Evolutionary conservation across 2,113 vertebrate genomes (phyloP).

Genomic region (Leptobrachium leishanense): DNA sequence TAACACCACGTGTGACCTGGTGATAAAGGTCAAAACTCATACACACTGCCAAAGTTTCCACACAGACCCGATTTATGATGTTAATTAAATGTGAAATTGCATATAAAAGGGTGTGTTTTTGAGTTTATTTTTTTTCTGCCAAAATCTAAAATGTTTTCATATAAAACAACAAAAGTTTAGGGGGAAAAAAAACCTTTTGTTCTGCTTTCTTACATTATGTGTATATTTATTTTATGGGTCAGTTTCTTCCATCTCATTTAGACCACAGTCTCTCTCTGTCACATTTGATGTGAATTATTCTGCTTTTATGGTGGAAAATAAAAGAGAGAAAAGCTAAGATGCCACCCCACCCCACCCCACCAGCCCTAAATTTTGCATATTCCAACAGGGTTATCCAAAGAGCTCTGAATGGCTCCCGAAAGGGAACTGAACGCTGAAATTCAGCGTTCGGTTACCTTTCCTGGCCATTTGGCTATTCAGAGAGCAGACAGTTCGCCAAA

Average conservation of each 20-base stretch:
- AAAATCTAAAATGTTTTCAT: conserved; percentile 12
- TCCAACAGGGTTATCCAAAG: too few species aligned
- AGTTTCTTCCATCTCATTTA: conserved; percentile 19
- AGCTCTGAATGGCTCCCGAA: too few species aligned
- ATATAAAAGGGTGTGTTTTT: conserved; percentile 8
- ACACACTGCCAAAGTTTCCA: conserved; percentile 25
- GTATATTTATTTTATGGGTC: conserved; percentile 20
- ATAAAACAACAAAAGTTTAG: neutral
- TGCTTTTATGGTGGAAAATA: neutral
- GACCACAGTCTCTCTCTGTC: neutral
- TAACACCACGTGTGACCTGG: conserved; percentile 36
- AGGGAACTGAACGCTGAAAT: too few species aligned
- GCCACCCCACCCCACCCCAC: too few species aligned
- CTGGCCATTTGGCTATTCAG: too few species aligned
- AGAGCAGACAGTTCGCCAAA: too few species aligned
- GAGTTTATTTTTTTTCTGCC: neutral
- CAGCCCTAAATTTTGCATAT: too few species aligned
- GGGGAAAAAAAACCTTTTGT: neutral
- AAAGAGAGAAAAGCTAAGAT: too few species aligned
- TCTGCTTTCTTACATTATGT: neutral
- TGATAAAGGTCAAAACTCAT: conserved; percentile 26
- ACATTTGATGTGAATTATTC: neutral
- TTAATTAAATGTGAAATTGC: conserved; percentile 30
- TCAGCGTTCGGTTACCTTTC: too few species aligned
- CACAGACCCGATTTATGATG: conserved; percentile 18